Conservation (phyloP, 2,113 vertebrate genomes). For the Pionites leucogaster region DNA sequence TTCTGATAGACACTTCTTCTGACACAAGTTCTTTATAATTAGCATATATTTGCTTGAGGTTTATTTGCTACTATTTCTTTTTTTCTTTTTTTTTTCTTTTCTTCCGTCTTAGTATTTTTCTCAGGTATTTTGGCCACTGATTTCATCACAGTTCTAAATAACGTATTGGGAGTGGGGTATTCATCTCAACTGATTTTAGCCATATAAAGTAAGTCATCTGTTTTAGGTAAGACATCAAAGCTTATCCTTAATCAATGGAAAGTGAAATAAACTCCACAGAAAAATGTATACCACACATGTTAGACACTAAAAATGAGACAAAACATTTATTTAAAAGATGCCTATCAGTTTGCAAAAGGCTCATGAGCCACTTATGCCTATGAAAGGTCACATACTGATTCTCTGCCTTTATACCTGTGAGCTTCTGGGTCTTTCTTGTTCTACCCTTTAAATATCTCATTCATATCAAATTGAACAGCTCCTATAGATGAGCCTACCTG, state of each 20-base stretch:
- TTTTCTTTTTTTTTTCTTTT: not conserved
- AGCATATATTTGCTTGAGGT: not conserved
- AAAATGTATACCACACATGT: not conserved
- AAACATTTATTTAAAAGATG: not conserved
- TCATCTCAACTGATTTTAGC: not conserved
- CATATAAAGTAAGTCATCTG: not conserved
- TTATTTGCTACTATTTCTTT: not conserved
- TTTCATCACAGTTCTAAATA: not conserved
- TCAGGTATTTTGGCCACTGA: not conserved
- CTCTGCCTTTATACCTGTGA: not conserved
- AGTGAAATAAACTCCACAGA: not conserved
- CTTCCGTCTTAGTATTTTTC: not conserved
- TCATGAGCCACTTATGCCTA: not conserved
- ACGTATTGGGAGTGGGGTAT: rapidly evolving
- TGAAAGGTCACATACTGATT: not conserved
- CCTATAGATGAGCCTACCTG: not conserved
- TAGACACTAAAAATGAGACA: not conserved
- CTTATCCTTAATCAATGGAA: not conserved
- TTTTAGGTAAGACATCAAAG: not conserved
- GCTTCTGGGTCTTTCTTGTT: not conserved
- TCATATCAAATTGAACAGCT: not conserved
- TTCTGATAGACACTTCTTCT: not conserved
- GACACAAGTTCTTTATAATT: not conserved
- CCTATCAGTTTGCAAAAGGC: not conserved
- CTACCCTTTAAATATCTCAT: not conserved